A percentile compares a stretch with the other conserved stretches of the same genome.
phyloP scores from a whole-genome alignment of 2,888 invertebrate genomes.

The Cephus sareptanus region DNA sequence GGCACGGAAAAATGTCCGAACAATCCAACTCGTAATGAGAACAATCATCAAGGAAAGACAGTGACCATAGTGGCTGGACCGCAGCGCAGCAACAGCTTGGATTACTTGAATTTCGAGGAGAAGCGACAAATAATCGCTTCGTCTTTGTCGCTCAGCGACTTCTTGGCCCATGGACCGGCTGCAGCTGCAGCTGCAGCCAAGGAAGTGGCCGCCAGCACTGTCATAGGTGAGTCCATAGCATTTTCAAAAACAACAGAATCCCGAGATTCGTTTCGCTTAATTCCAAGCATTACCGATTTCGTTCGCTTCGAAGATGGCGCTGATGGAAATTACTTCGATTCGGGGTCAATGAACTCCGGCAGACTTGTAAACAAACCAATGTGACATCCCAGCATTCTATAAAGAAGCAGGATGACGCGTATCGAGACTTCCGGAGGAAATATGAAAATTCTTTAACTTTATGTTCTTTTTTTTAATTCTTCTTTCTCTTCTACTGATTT shows the following conservation, averaged over 20 bases:
- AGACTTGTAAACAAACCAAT: conserved; percentile 29
- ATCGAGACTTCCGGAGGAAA: not conserved
- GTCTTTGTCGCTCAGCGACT: conserved; percentile 87
- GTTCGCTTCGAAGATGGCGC: not conserved
- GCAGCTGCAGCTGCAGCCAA: conserved; percentile 67
- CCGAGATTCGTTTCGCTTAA: too few species aligned
- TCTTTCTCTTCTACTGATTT: too few species aligned
- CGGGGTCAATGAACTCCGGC: conserved; percentile 45
- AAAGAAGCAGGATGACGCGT: conserved; percentile 3
- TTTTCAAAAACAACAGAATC: not conserved
- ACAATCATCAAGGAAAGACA: conserved; percentile 66
- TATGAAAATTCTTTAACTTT: not conserved
- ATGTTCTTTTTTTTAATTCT: not conserved
- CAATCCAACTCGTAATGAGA: conserved; percentile 15
- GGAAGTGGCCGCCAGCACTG: conserved; percentile 67
- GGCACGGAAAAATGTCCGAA: conserved; percentile 32
- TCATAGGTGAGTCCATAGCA: conserved; percentile 56
- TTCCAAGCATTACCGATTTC: too few species aligned
- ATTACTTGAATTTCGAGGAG: conserved; percentile 92
- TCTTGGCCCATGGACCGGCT: conserved; percentile 78
- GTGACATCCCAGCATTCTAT: not conserved
- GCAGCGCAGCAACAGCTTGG: conserved; percentile 85
- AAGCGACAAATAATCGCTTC: conserved; percentile 90
- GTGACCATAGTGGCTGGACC: conserved; percentile 74
- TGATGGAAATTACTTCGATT: conserved; percentile 25